Base-by-base conservation (phyloP, 30 jellyfish, hydroid and myxozoan genomes). In the Cassiopea andromeda region DNA sequence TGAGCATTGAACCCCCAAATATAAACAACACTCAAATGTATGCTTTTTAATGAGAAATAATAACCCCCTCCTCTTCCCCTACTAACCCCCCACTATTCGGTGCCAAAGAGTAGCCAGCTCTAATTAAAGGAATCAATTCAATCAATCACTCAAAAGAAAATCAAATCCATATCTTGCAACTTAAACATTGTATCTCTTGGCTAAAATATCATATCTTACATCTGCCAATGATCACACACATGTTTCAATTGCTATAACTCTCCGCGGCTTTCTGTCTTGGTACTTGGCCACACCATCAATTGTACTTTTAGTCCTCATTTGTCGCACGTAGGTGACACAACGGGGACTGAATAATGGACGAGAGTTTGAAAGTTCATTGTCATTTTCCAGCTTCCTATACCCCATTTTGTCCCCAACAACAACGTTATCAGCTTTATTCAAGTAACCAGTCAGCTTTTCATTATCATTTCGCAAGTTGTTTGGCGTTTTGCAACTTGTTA, bases 231-330 rank as follows among this genome's bases (percentile, higher is more conserved):
- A 8, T 46, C 44, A 77, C 14, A 77, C 86, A 2, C 50, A 46
- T 46, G 54, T 77, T 58, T 77, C 86, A 17, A 77, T 46, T 47
- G 72, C 72, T 47, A 77, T 61, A 48, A 77, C n/a, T 58, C 86
- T 48, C 47, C 74, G 48, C 16, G 46, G 14, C 49, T 15, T 77
- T 43, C 58, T 19, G 7, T 38, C 15, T 9, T 17, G 86, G 14
- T 77, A 61, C 49, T 44, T 3, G 1, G 54, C 27, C 13, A 10
- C 86, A 6, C 15, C 58, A 17, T 43, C 86, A 2, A 12, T 77
- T 38, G 7, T 12, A 15, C 3, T 47, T 47, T 49, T 5, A 47
- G 69, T 75, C 46, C 8, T 45, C 46, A 4, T n/a, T 46, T 44
- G 44, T 75, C 58, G 47, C n/a, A n/a, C 27, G 73, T 19, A 47